Conservation (phyloP, 2,888 invertebrate species). For the Notodonta ziczac region DNA sequence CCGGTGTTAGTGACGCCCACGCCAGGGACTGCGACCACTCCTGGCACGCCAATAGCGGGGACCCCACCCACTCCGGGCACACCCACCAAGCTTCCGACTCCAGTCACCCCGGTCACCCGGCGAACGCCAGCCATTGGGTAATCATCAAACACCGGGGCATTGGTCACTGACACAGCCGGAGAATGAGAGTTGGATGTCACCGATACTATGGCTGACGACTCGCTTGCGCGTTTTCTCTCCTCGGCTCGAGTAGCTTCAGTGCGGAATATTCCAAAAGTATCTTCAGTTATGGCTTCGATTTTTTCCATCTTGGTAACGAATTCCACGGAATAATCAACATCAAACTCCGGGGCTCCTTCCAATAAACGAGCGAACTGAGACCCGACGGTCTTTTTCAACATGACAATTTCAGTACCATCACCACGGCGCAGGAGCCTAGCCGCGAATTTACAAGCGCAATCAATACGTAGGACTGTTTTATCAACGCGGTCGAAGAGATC, state of each 20-base stretch:
- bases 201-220: constrained; percentile 73
- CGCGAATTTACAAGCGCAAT: constrained; percentile 94
- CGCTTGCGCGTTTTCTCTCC: constrained; percentile 81
- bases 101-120: constrained; percentile 57
- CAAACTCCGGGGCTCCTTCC: constrained; percentile 92
- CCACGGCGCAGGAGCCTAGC: constrained; percentile 92
- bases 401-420: constrained; percentile 93
- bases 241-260: constrained; percentile 86
- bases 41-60: constrained; percentile 59
- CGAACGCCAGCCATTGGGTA: constrained; percentile 83
- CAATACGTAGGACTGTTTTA: constrained; percentile 92
- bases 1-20: constrained; percentile 61
- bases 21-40: constrained; percentile 58
- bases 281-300: constrained; percentile 89
- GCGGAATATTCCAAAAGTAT: constrained; percentile 89
- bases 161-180: constrained; percentile 83
- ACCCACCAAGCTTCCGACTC: constrained; percentile 61
- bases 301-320: constrained; percentile 92
- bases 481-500: constrained; percentile 93
- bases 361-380: constrained; percentile 91
- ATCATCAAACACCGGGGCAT: constrained; percentile 92
- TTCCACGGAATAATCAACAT: constrained; percentile 91
- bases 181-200: constrained; percentile 74
- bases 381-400: constrained; percentile 91
- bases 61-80: constrained; percentile 53